These are phyloP conservation scores for Papilio protenor DNA, from an alignment of 2,888 invertebrate genomes.

Conservation along the genomic window DNA sequence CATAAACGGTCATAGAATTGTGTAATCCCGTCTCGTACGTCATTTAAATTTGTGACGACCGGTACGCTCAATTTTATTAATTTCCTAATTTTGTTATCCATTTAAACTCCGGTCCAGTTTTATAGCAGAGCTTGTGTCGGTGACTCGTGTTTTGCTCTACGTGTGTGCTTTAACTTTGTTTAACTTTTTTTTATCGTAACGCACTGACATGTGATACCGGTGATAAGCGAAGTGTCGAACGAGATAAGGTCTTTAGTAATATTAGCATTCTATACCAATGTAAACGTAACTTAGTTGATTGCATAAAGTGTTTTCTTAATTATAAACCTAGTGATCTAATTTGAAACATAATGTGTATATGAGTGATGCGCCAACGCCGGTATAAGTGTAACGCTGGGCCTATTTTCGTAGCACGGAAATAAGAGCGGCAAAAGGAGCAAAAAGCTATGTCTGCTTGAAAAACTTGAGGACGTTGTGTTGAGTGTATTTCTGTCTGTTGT, in stretches of 20 bases:
- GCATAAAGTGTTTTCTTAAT: constrained; percentile 48
- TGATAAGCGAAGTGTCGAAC: constrained; percentile 60
- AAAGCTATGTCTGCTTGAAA: constrained; percentile 78
- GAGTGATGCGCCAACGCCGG: constrained; percentile 79
- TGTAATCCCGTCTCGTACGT: constrained; percentile 60
- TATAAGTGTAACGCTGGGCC: constrained; percentile 80
- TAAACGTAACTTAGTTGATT: constrained; percentile 35
- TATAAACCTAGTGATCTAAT: constrained; percentile 52
- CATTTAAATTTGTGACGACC: constrained; percentile 43
- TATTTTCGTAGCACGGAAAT: constrained; percentile 85
- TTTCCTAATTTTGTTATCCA: constrained; percentile 62
- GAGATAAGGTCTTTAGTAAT: constrained; percentile 58
- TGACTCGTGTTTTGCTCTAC: constrained; percentile 60
- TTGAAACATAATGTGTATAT: constrained; percentile 57
- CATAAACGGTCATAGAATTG: constrained; percentile 63
- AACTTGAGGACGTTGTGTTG: constrained; percentile 80
- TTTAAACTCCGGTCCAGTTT: constrained; percentile 62
- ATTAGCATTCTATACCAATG: constrained; percentile 41
- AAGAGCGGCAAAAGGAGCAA: constrained; percentile 84
- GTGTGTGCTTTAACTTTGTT: constrained; percentile 55
- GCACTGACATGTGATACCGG: constrained; percentile 60
- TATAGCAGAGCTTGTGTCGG: constrained; percentile 55
- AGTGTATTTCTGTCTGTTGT: constrained; percentile 79
- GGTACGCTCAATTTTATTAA: constrained; percentile 52
- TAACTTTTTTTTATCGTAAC: constrained; percentile 55